Base-by-base conservation (phyloP, 2,888 invertebrate genomes). In the Chymomyza caudatula region DNA sequence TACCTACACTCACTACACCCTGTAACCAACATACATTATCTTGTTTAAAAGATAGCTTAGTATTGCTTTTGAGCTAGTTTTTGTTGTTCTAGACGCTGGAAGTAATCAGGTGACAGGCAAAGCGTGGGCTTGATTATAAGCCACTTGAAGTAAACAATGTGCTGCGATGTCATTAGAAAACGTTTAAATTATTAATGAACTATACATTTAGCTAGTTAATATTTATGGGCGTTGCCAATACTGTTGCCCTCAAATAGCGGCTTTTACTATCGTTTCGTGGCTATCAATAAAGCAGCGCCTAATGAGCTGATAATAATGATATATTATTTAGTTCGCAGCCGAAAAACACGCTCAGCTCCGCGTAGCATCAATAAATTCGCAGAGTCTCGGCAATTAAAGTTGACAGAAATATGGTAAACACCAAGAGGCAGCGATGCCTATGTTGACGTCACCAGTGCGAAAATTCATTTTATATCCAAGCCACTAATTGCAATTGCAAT, bases 81-180 rank as follows among this genome's bases (percentile, higher is more conserved):
- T 23, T 23, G 25, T 25, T 25, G 25, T 25, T 25, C 25, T 2
- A 25, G 25, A 6, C 25, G 25, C 2, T 25, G 25, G 17, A 6
- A 20, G 11, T 15, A 53, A 65, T 58, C 53, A 54, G 51, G 17
- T 58, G 58, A 80, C 60, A 77, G 65, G 66, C 49, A 54, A 63
- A 71, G 57, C 65, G 67, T 60, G 77, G 56, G 49, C 47, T 63
- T 64, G 71, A 73, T 76, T 73, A 64, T 29, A 56, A 68, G 63
- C 58, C 65, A 61, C 63, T 69, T 43, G 66, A 62, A 22, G 8
- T 6, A 42, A 62, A 62, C 43, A 20, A 42, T 17, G 20, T 2
- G n/a, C 6, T 43, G 8, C 51, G 47, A 76, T 68, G 61, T 73
- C 68, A 74, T 37, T 65, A 11, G 42, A 42, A 43, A 42, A 61